Evolutionary conservation across 2,888 invertebrate genomes (phyloP).

Genomic region (Tipula vernalis): DNA sequence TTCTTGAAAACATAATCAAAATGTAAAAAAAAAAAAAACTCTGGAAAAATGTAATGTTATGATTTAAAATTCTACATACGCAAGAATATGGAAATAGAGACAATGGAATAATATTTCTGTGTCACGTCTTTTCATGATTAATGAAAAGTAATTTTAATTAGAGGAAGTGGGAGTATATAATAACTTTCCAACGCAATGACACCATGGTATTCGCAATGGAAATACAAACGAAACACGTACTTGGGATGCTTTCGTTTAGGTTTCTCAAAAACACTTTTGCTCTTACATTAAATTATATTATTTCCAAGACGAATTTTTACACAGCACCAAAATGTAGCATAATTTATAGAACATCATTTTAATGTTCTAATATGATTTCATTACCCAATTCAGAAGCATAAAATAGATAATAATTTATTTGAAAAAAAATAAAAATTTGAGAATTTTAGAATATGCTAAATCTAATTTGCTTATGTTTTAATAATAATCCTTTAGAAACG

Average conservation of each 20-base stretch:
- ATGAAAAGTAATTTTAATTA: neutral
- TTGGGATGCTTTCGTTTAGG: too few relatives aligned
- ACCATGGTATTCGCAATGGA: neutral
- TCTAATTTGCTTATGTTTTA: neutral
- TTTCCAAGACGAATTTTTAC: too few relatives aligned
- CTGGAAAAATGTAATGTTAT: neutral
- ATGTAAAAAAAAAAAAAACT: neutral
- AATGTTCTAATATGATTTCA: neutral
- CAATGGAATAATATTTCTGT: neutral
- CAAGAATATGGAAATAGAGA: neutral
- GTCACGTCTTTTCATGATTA: neutral
- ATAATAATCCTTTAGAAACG: neutral
- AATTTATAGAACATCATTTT: too few relatives aligned
- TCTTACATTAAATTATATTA: too few relatives aligned
- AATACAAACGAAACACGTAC: neutral
- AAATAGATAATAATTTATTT: neutral
- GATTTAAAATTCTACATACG: neutral
- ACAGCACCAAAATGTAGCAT: too few relatives aligned
- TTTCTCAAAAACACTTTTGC: too few relatives aligned
- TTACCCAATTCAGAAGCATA: neutral
- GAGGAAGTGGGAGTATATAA: neutral
- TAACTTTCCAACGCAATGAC: neutral
- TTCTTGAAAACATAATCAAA: neutral
- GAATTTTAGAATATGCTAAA: neutral
- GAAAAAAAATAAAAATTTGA: too few relatives aligned